Conservation (phyloP, 2,797 vertebrate genomes). For the Betta splendens region DNA sequence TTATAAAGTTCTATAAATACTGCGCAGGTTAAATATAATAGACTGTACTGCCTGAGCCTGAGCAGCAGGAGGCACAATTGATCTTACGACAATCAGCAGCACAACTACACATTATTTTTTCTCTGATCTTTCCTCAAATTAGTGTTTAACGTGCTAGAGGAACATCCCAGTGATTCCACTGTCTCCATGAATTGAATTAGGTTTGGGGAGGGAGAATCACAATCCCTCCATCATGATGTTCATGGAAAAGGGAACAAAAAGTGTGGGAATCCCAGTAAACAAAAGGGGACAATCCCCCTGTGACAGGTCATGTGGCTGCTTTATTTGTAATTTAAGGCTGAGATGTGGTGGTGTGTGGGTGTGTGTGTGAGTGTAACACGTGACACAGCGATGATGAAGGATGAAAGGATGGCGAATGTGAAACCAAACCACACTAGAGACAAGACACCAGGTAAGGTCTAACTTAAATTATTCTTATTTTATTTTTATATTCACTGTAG, state of each 20-base stretch:
- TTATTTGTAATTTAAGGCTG: slow-evolving; percentile 21
- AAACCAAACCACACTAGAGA: slow-evolving; percentile 39
- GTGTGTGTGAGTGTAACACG: slow-evolving; percentile 9
- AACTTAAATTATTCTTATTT: no score
- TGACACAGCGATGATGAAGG: slow-evolving; percentile 25
- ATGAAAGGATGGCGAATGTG: slow-evolving; percentile 42
- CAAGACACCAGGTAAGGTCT: slow-evolving; percentile 46
- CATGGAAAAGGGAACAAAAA: slow-evolving; percentile 35
- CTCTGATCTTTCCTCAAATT: background rate
- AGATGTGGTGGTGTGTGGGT: background rate
- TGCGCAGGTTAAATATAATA: background rate
- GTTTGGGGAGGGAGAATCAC: background rate
- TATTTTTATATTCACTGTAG: background rate
- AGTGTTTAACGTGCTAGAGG: background rate
- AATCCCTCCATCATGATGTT: background rate
- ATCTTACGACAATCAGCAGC: background rate
- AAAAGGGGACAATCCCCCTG: slow-evolving; percentile 18
- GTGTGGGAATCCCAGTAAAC: slow-evolving; percentile 53
- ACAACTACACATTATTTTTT: background rate
- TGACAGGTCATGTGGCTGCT: slow-evolving; percentile 3
- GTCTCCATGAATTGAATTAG: slow-evolving; percentile 21
- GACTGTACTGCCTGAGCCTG: background rate
- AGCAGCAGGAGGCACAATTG: slow-evolving; percentile 46
- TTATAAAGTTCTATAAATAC: background rate
- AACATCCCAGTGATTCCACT: background rate